Base-by-base conservation (phyloP, 2,797 vertebrate species). In the Accipiter minullus region DNA sequence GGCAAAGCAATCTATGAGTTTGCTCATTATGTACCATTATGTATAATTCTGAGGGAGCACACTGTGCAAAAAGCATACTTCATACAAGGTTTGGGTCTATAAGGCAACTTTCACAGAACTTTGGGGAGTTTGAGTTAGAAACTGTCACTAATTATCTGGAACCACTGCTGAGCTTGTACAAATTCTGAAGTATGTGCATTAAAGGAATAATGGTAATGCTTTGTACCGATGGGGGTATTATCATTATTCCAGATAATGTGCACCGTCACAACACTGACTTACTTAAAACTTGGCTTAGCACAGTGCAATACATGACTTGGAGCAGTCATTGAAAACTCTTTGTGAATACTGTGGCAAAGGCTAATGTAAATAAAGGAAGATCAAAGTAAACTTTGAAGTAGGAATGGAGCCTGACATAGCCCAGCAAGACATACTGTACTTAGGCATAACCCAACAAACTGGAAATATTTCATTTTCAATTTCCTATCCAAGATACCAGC, bases 331-430 rank as follows among this genome's bases (percentile, higher is more conserved):
- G 95, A 91, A 95, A 95, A 88, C 53, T 79, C 92, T 82, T 80
- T 89, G 80, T 68, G 88, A 96, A 87, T 87, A 77, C 75, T 79
- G 72, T 92, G 89, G 89, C 89, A 95, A 96, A 95, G 79, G 76
- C 44, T 95, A 95, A 94, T 96, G 82, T 95, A 97, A 96, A 96
- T 94, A 93, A 91, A 95, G 69, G 63, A 95, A 96, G 95, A 97
- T 97, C 95, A 96, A 97, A 97, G 95, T 77, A 93, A 97, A 95
- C 89, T 96, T 95, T 93, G 95, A 94, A 96, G 95, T 84, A 93
- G 89, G 64, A 95, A 92, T 85, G 71, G 72, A 95, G 88, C 36
- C 80, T 96, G 83, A 89, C 75, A n/a, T 59, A 93, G 84, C 74
- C 80, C 80, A 80, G 62, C 47, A 91, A 93, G 92, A 87, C 27